phyloP scores from a whole-genome alignment of 30 jellyfish, hydroid and myxozoan genomes.

The Mastigias papua region DNA sequence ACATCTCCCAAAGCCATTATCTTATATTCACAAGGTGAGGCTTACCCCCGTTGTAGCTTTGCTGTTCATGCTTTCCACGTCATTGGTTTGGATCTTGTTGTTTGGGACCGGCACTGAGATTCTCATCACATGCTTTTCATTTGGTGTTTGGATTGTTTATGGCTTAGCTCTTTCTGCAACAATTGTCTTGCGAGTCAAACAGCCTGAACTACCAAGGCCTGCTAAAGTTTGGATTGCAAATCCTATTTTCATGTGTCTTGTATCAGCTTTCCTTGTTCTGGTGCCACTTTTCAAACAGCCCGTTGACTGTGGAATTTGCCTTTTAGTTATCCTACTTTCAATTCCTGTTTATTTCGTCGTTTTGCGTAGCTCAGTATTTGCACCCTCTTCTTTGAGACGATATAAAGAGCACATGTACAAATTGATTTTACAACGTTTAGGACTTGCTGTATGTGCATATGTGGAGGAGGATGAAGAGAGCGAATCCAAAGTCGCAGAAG shows the following conservation, averaged over 20 bases:
- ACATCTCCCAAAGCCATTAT: conserved; percentile 29
- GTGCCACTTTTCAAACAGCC: conserved; percentile 38
- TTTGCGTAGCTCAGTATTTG: not conserved
- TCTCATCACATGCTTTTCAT: conserved; percentile 9
- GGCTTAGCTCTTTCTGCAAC: conserved; percentile 25
- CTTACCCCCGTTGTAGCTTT: conserved; percentile 44
- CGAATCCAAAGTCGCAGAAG: too few species aligned
- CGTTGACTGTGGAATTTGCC: not conserved
- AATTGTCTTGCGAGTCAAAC: conserved; percentile 12
- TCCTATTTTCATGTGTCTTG: conserved; percentile 26
- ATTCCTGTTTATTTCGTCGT: conserved; percentile 30
- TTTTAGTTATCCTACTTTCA: not conserved
- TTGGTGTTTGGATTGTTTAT: conserved; percentile 39
- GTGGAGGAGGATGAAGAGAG: not conserved
- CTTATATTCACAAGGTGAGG: conserved; percentile 12
- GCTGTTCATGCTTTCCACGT: not conserved
- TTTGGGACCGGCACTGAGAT: not conserved
- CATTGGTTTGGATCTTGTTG: conserved; percentile 8
- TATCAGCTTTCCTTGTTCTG: conserved; percentile 3
- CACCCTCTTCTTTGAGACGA: not conserved
- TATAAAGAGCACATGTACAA: not conserved
- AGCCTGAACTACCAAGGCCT: conserved; percentile 59
- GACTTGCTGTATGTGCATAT: not conserved
- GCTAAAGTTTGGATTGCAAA: conserved; percentile 57
- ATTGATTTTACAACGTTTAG: not conserved